Evolutionary conservation across 2,113 vertebrate species (phyloP).

Genomic region (Myodes glareolus): DNA sequence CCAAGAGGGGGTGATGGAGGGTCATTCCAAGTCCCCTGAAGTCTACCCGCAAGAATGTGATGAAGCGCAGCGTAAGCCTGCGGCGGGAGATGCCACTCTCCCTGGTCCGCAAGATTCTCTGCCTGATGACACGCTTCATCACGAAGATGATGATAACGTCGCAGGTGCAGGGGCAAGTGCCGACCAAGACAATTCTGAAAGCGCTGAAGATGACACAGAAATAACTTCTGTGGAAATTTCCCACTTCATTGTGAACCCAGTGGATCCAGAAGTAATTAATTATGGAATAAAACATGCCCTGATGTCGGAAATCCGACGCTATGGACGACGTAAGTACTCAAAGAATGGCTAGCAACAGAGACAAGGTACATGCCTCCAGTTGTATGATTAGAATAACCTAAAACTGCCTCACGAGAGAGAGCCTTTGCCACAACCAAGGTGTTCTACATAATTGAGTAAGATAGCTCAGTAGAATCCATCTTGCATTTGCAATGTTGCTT

Average conservation of each 20-base stretch:
- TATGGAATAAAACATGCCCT: conserved; percentile 91
- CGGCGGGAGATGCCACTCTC: conserved; percentile 74
- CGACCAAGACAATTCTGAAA: conserved; percentile 76
- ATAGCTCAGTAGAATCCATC: too few relatives aligned
- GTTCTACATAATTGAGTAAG: background rate
- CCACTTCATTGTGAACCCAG: conserved; percentile 53
- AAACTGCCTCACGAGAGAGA: background rate
- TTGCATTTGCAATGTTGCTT: background rate
- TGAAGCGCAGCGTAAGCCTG: background rate
- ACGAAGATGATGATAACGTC: conserved; percentile 72
- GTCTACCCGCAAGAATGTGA: conserved; percentile 73
- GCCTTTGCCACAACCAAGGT: background rate
- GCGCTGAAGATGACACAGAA: conserved; percentile 66
- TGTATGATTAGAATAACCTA: background rate
- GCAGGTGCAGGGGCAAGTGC: conserved; percentile 74
- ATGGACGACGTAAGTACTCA: conserved; percentile 92
- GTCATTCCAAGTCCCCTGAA: conserved; percentile 74
- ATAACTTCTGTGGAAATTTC: conserved; percentile 72
- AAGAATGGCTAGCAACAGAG: background rate
- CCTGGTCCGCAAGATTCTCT: conserved; percentile 76
- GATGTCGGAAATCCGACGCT: conserved; percentile 94
- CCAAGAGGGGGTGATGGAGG: conserved; percentile 87
- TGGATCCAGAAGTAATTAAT: conserved; percentile 86
- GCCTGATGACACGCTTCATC: conserved; percentile 58
- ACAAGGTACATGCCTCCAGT: background rate